phyloP scores from a whole-genome alignment of 2,888 invertebrate genomes.

The Drosophila mercatorum region DNA sequence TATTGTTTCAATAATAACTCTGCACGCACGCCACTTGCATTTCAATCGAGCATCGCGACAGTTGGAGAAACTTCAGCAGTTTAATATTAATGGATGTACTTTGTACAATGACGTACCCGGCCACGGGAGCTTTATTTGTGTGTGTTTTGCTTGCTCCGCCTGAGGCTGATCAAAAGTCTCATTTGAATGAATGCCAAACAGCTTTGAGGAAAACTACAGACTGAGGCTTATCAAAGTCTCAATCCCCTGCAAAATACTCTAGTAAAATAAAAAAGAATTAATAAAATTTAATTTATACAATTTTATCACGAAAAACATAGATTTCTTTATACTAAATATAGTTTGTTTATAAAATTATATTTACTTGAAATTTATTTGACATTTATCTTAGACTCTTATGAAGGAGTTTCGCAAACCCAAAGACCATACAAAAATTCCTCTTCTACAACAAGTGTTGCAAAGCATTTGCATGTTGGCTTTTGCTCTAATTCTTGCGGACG shows the following conservation, averaged over 20 bases:
- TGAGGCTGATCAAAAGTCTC: slow-evolving; percentile 43
- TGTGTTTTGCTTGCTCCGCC: slow-evolving; percentile 41
- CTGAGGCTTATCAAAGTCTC: neutral
- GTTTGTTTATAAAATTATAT: too few species aligned
- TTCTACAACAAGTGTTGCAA: slow-evolving; percentile 18
- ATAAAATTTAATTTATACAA: too few species aligned
- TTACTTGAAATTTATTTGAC: too few species aligned
- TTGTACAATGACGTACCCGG: slow-evolving; percentile 18
- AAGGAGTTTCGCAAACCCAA: too few species aligned
- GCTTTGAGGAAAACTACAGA: slow-evolving; percentile 5
- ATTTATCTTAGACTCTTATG: too few species aligned
- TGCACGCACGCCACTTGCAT: slow-evolving; percentile 48
- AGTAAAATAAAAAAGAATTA: neutral
- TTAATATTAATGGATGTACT: slow-evolving; percentile 54
- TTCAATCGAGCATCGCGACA: slow-evolving; percentile 45
- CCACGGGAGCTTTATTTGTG: slow-evolving; percentile 13
- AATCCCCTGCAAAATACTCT: neutral
- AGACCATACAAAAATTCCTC: neutral
- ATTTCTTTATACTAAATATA: too few species aligned
- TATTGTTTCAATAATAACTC: slow-evolving; percentile 66
- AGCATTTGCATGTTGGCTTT: slow-evolving; percentile 46
- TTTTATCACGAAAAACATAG: too few species aligned
- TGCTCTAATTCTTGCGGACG: slow-evolving; percentile 57
- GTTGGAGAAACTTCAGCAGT: slow-evolving; percentile 50
- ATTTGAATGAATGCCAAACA: slow-evolving; percentile 62